These are phyloP conservation scores for Acanthosepion pharaonis DNA, from an alignment of 2,888 invertebrate genomes.

Conservation along the genomic window DNA sequence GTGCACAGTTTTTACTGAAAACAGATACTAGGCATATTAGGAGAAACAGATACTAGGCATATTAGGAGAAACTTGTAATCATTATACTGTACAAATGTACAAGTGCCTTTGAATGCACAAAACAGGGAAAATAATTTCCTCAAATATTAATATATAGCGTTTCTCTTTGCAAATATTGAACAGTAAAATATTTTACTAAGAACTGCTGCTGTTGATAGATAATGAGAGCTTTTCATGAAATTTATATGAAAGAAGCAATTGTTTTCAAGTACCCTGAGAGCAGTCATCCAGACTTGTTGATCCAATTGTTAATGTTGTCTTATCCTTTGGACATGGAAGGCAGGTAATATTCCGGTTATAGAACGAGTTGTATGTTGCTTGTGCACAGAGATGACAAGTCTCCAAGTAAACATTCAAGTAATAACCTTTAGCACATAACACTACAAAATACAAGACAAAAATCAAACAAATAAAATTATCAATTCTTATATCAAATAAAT, in stretches of 20 bases:
- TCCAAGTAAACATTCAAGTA: conserved; percentile 52
- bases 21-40: too few species aligned
- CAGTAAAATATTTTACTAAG: too few species aligned
- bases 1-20: too few species aligned
- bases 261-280: not conserved
- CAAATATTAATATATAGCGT: too few species aligned
- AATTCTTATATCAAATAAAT: not conserved
- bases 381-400: conserved; percentile 45
- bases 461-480: not conserved
- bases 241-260: not conserved
- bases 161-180: too few species aligned
- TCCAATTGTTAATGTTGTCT: conserved; percentile 88
- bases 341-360: conserved; percentile 77
- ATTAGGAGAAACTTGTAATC: too few species aligned
- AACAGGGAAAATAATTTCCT: too few species aligned
- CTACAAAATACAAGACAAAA: not conserved
- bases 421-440: conserved; percentile 49
- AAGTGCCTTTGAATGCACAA: too few species aligned
- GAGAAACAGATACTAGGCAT: too few species aligned
- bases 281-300: conserved; percentile 78
- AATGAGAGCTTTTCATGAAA: too few species aligned
- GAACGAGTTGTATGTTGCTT: not conserved
- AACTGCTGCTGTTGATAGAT: too few species aligned
- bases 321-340: conserved; percentile 90
- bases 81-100: too few species aligned